Evolutionary conservation across 2,113 vertebrate species (phyloP), one percentile per base, ranked within the genome.

Genomic region (Trogon melanurus): DNA sequence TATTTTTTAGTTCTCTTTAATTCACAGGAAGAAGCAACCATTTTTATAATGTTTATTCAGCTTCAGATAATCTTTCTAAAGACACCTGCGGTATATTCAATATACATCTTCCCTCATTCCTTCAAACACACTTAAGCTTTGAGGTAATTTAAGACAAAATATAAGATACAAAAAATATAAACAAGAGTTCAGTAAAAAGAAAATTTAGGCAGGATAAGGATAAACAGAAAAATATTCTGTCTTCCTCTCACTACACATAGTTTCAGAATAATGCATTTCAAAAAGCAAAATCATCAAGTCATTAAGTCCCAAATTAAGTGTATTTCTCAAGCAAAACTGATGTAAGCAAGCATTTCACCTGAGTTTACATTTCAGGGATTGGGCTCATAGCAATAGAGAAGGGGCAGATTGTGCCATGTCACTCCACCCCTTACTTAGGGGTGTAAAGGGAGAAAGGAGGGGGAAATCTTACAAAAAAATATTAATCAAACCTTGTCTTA

Each of bases 1-100:
- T 50, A 79, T 56, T 91, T 93, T 57, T 70, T 21, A 82, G 54
- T 47, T 93, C 69, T 94, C 61, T 48, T 94, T 82, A 94, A 72
- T 85, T 53, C 80, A 95, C 50, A 96, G 65, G 79, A 96, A 91
- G 72, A 94, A 91, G 93, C 56, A 84, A 89, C 51, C 9, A 36
- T 95, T 90, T 95, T 95, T 70, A 44, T 97, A 97, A 96, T 91
- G 85, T 97, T 98, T 98, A 98, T 97, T 98, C 80, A 89, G 80
- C 79, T 58, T 79, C 86, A 96, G 88, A 73, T 16, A 36, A 75
- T 60, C 89, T 97, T 91, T 97, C 41, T 85, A 91, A 91, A 91
- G 69, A 96, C 64, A 95, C 17, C 88, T 96, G 91, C 65, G 60
- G 66, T 96, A 74, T 87, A 87, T 51, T 91, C 50, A 16, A 84